Conservation (phyloP, 2,797 vertebrate genomes). For the Manis pentadactyla region DNA sequence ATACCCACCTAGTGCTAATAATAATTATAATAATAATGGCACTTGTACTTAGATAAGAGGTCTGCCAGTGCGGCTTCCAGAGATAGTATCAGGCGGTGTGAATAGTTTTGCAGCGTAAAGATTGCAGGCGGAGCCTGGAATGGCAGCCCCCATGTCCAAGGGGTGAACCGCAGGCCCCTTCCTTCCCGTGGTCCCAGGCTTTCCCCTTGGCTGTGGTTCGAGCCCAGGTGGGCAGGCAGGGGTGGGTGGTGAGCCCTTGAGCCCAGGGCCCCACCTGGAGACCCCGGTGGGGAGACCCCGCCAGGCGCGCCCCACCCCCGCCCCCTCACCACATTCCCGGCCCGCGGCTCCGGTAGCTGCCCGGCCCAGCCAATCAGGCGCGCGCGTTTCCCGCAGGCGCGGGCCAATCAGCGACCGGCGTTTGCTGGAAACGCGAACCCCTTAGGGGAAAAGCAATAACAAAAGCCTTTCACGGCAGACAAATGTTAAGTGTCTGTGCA, state of each 20-base stretch:
- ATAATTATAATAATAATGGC: no score
- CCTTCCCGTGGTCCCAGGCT: neutral
- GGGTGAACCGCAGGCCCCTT: neutral
- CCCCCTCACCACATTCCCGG: neutral
- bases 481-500: conserved; percentile 88
- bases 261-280: no score
- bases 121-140: neutral
- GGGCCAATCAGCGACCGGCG: conserved; percentile 79
- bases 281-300: no score
- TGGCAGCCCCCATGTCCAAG: no score
- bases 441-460: conserved; percentile 86
- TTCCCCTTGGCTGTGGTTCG: neutral
- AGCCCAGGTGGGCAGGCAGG: no score
- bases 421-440: conserved; percentile 83
- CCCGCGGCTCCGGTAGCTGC: conserved; percentile 30
- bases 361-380: conserved; percentile 80
- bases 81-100: neutral
- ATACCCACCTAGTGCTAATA: neutral
- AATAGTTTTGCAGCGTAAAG: neutral
- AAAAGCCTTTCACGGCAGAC: conserved; percentile 89
- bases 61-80: neutral
- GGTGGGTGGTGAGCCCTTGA: neutral
- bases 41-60: neutral
- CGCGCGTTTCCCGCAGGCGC: conserved; percentile 65
- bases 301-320: neutral